Conservation (phyloP, 1,140 invertebrate genomes). For the Delia radicum region DNA sequence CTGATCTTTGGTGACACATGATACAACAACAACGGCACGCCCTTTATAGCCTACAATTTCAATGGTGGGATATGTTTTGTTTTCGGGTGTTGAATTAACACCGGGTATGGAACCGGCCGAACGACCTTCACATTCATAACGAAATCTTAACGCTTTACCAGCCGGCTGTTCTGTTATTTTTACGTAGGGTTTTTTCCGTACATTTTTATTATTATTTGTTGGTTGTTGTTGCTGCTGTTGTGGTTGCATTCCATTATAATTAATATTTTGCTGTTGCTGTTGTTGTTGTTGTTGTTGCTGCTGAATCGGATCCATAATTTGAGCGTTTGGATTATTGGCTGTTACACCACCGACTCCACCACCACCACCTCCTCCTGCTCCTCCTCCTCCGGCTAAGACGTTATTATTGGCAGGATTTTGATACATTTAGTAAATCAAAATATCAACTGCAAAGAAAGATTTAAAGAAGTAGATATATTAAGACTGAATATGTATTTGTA, state of each 20-base stretch:
- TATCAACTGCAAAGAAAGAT: slow-evolving; percentile 34
- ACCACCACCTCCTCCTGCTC: slow-evolving; percentile 34
- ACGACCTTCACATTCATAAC: slow-evolving; percentile 94
- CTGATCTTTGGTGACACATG: slow-evolving; percentile 89
- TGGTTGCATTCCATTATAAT: slow-evolving; percentile 33
- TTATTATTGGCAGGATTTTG: slow-evolving; percentile 39
- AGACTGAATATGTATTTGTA: background rate
- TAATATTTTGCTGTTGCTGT: slow-evolving; percentile 38
- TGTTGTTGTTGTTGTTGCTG: slow-evolving; percentile 39
- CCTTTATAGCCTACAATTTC: slow-evolving; percentile 81
- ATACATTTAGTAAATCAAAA: slow-evolving; percentile 42
- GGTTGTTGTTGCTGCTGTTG: slow-evolving; percentile 33
- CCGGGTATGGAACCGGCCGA: slow-evolving; percentile 94
- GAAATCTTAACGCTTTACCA: slow-evolving; percentile 79
- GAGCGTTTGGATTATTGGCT: slow-evolving; percentile 30
- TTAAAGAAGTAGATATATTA: slow-evolving; percentile 13
- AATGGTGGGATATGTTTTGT: slow-evolving; percentile 91
- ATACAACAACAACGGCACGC: slow-evolving; percentile 76
- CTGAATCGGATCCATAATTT: slow-evolving; percentile 30
- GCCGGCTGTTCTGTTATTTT: slow-evolving; percentile 90
- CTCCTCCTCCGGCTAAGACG: slow-evolving; percentile 19
- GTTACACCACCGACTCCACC: slow-evolving; percentile 35
- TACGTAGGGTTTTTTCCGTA: slow-evolving; percentile 61
- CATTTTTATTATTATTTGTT: slow-evolving; percentile 40
- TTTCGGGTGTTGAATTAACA: slow-evolving; percentile 80